phyloP scores from a whole-genome alignment of 2,113 vertebrate species.

The Calidris pygmaea region DNA sequence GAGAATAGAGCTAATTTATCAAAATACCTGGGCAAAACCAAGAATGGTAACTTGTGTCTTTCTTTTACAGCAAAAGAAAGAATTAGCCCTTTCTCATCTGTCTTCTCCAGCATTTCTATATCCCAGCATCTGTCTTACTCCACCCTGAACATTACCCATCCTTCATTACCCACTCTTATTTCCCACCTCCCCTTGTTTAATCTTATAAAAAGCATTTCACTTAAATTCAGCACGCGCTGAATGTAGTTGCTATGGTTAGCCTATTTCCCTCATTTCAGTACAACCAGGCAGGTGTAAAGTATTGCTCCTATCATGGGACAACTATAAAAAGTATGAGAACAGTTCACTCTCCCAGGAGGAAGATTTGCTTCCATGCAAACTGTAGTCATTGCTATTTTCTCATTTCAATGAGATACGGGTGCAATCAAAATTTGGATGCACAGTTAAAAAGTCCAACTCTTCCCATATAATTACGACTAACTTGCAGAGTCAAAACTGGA shows the following conservation, averaged over 20 bases:
- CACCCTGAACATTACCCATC: background rate
- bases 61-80: background rate
- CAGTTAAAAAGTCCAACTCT: background rate
- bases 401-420: background rate
- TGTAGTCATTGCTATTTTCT: background rate
- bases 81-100: background rate
- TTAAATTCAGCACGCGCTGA: background rate
- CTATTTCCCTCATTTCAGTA: background rate
- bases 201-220: background rate
- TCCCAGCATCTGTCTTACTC: background rate
- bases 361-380: background rate
- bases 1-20: background rate
- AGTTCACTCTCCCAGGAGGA: constrained; percentile 12
- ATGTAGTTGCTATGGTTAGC: constrained; percentile 26
- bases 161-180: background rate
- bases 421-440: background rate
- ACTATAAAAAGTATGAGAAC: background rate
- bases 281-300: background rate
- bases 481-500: background rate
- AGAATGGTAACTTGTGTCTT: background rate
- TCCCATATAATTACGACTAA: background rate
- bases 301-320: constrained; percentile 3
- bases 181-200: background rate
- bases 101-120: background rate
- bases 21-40: background rate